Evolutionary conservation across 1,140 invertebrate species (phyloP), one percentile per base, ranked within the genome.

Genomic region (Drosophila paulistorum): DNA sequence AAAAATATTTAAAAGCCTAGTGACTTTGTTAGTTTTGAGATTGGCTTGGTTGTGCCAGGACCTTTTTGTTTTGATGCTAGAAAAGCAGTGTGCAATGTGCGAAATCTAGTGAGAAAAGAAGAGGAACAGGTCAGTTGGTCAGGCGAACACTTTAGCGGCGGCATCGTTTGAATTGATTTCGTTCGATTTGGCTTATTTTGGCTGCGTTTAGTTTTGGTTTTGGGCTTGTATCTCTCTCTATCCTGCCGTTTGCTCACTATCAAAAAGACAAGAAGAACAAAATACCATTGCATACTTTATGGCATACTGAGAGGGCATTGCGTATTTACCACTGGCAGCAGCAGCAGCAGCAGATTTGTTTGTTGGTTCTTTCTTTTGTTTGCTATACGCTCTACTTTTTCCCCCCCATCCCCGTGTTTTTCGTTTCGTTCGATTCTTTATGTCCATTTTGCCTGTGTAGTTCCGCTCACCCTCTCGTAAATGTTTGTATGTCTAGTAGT

Each of bases 351-450:
- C 69, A 71, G 83, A 86, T 86, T 86, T 81, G 74, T 81, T 86
- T 85, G 82, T 20, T 51, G 45, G 45, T 57, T 13, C 64, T 81
- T 30, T 57, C 82, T 64, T 81, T 87, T 87, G 83, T 86, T 86
- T 87, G 75, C 62, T 77, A 0, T 11, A 11, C 35, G 35, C 37
- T 39, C 37, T 5, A 39, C 10, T 37, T 11, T 37, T 62, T 33
- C 23, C n/a, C 33, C 51, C 17, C 7, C 14, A 17, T 17, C 17
- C 17, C 17, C 17, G 17, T 20, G 14, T 3, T 48, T 17, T 48
- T 20, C 11, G 1, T 23, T 17, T 45, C 17, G 7, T 13, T n/a
- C 13, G 54, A 14, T 26, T 17, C 41, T 48, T 30, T 35, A 30
- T 23, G 4, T 20, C 65, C 37, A 20, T 20, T 60, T 30, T 65